phyloP scores from a whole-genome alignment of 1,140 invertebrate species.

The Bombus superbus region DNA sequence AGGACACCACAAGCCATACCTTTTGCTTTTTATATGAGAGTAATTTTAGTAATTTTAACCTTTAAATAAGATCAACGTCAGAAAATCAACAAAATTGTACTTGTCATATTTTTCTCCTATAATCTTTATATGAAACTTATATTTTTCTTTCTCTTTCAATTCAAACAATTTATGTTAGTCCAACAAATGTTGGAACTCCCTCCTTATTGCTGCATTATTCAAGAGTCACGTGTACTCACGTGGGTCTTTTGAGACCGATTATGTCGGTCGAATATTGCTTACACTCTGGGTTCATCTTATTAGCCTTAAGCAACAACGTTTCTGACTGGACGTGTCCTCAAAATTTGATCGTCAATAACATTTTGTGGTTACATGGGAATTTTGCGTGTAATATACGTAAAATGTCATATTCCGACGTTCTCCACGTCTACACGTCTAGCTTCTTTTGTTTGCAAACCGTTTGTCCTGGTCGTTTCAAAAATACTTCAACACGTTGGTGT shows the following conservation, averaged over 20 bases:
- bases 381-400: not conserved
- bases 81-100: too few species aligned
- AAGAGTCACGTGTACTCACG: slow-evolving; percentile 63
- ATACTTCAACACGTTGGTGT: not conserved
- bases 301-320: not conserved
- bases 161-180: too few species aligned
- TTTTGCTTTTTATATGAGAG: too few species aligned
- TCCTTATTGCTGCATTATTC: not conserved
- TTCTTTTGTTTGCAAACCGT: slow-evolving; percentile 23
- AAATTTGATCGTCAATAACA: slow-evolving; percentile 15
- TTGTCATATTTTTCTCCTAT: too few species aligned
- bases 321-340: not conserved
- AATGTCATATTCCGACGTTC: not conserved
- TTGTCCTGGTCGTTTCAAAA: slow-evolving; percentile 13
- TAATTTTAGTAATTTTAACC: too few species aligned
- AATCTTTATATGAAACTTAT: not conserved
- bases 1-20: too few species aligned
- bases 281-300: slow-evolving; percentile 20
- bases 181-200: too few species aligned
- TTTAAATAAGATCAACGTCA: too few species aligned
- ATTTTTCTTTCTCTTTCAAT: not conserved
- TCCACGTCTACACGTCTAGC: not conserved
- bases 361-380: slow-evolving; percentile 13
- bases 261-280: slow-evolving; percentile 35
- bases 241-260: slow-evolving; percentile 65